Evolutionary conservation across 92 coral and sea anemone species (phyloP), one percentile per base, ranked within the genome.

Genomic region (Pocillopora meandrina): DNA sequence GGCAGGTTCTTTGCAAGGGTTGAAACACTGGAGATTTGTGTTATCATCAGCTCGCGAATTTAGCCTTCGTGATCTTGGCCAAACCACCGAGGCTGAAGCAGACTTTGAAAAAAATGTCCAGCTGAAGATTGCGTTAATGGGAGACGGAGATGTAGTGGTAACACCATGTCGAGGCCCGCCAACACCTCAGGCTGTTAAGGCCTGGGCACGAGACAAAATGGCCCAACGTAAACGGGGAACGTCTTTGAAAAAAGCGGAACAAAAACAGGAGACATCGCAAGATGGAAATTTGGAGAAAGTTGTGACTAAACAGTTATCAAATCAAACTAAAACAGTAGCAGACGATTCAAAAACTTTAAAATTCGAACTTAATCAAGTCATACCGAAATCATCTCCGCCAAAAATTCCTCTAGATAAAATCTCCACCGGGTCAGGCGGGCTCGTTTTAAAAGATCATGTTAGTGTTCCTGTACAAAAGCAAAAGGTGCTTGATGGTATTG

Each of bases 91-190:
- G 16, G 91, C 89, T 69, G 80, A 76, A 55, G 71, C 87, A 10
- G 85, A 75, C 65, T 63, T 92, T 19, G 92, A 92, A 59, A 74
- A 76, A 49, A 93, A 90, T 65, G 75, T 89, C 10, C 91, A 89
- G 58, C 89, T 97, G 17, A 89, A 88, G 67, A 83, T 97, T 11
- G 95, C 97, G 11, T 82, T 97, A 36, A 89, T 91, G 92, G 95
- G 96, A 34, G 99, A 97, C 58, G 76, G 71, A 14, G 58, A 76
- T 5, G 70, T 85, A n/a, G 87, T 86, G 55, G 78, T 94, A 15
- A 94, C 98, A 23, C 99, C 99, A 23, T 89, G 87, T 65, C 65
- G 63, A 21, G 77, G 75, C 16, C 96, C 99, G 2, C 99, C 99
- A 5, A 65, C 96, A 1, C 88, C 88, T 34, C 36, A 58, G 26